phyloP scores from a whole-genome alignment of 2,888 invertebrate genomes.

The Gastrophysa polygoni region DNA sequence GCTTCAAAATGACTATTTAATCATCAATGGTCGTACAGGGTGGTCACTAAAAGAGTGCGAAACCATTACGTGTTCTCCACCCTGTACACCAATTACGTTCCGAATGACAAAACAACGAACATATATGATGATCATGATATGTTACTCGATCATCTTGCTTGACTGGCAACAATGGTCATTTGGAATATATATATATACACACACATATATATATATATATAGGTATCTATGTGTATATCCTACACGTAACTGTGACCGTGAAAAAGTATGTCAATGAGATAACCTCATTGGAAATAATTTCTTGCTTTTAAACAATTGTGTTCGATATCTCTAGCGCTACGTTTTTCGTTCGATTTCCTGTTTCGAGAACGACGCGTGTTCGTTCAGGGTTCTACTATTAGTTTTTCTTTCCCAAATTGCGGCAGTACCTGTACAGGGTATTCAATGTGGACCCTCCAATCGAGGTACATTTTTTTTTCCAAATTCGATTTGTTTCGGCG shows the following conservation, averaged over 20 bases:
- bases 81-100: too few species aligned
- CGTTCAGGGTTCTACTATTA: constrained; percentile 10
- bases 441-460: too few species aligned
- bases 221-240: too few species aligned
- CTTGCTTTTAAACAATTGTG: constrained; percentile 42
- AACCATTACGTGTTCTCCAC: too few species aligned
- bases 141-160: constrained; percentile 9
- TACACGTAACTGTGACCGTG: constrained; percentile 43
- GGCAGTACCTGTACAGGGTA: too few species aligned
- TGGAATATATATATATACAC: not conserved
- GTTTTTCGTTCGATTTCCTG: constrained; percentile 35
- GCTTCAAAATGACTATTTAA: too few species aligned
- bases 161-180: constrained; percentile 13
- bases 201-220: not conserved
- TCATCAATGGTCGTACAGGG: too few species aligned
- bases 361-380: constrained; percentile 27
- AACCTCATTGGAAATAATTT: constrained; percentile 47
- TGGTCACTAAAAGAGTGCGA: too few species aligned
- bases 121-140: not conserved
- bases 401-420: not conserved
- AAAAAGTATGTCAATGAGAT: constrained; percentile 53
- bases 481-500: too few species aligned
- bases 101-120: too few species aligned
- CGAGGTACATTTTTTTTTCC: too few species aligned
- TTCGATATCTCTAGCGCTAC: constrained; percentile 33